Percentiles rank a stretch among this genome's conserved stretches.
Evolutionary conservation across 1,140 invertebrate genomes (phyloP).

Genomic region (Lasioglossum albipes): DNA sequence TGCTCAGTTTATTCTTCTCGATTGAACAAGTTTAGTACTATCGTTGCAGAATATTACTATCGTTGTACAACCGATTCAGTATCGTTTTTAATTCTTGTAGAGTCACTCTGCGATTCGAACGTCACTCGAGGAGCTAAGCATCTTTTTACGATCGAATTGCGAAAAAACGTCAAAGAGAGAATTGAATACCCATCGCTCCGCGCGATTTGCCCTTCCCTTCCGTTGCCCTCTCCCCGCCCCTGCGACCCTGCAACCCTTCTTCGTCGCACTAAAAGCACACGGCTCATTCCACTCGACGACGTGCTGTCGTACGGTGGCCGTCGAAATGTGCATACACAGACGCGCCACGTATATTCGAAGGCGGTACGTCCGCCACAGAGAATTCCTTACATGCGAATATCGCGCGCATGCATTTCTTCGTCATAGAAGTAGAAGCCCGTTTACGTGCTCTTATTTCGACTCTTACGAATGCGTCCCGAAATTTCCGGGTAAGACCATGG

Average conservation of each 20-base stretch:
- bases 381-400: constrained; percentile 25
- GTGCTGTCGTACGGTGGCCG: constrained; percentile 53
- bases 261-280: constrained; percentile 42
- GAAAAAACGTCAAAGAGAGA: background rate
- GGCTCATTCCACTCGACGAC: constrained; percentile 55
- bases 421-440: constrained; percentile 30
- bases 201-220: constrained; percentile 32
- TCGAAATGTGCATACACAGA: constrained; percentile 32
- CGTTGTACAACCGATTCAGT: too few relatives aligned
- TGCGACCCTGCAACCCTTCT: constrained; percentile 41
- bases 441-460: constrained; percentile 57
- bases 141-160: background rate
- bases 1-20: too few relatives aligned
- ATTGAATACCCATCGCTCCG: constrained; percentile 32
- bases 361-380: constrained; percentile 15
- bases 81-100: background rate
- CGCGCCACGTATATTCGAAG: constrained; percentile 28
- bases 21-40: too few relatives aligned
- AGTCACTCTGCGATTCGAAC: too few relatives aligned
- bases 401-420: constrained; percentile 3
- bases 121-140: background rate
- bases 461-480: constrained; percentile 14
- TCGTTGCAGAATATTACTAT: too few relatives aligned
- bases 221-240: constrained; percentile 18
- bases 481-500: too few relatives aligned